Base-by-base conservation (phyloP, 2,113 vertebrate genomes). In the Podilymbus podiceps region DNA sequence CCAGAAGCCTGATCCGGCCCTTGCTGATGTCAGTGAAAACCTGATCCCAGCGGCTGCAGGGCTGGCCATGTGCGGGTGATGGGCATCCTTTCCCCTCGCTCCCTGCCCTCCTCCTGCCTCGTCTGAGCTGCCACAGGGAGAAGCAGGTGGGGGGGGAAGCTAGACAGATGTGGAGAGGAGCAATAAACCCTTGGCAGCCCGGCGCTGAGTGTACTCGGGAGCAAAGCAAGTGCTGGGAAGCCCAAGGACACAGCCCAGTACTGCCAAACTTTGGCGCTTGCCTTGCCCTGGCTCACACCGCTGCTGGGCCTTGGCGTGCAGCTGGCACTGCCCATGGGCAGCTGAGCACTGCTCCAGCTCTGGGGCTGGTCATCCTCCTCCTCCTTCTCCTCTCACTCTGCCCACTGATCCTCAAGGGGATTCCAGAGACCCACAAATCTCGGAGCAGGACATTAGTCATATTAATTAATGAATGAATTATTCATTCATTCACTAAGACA, bases 261-360 rank as follows among this genome's bases (percentile, higher is more conserved):
- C 46, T 77, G 80, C 55, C 1, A 0, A 33, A 33, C 53, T 59
- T 56, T 2, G 1, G 20, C 4, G 3, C 59, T 60, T 1, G 0
- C 33, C 23, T 55, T 68, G 63, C 31, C 5, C 52, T 1, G 2
- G 30, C 75, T 77, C 2, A 2, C 23, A 22, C 7, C 1, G 0
- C 52, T 79, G 60, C 55, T 50, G 40, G 28, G 76, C 38, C 47
- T 75, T 5, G 4, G 47, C 1, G 1, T 42, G 59, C 67, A 68
- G n/a, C 42, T 2, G 1, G 47, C 2, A 1, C 42, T 58, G 68
- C 46, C 46, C 1, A 0, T 15, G 58, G 49, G 52, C 5, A 8
- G 28, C 52, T 52, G n/a, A 40, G 38, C 2, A 3, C 75, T 73
- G 35, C 30, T 74, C 23, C 76, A n/a, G 33, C 47, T 81, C 33